Base-by-base conservation (phyloP, 2,888 invertebrate species). In the Stenchaetothrips biformis region DNA sequence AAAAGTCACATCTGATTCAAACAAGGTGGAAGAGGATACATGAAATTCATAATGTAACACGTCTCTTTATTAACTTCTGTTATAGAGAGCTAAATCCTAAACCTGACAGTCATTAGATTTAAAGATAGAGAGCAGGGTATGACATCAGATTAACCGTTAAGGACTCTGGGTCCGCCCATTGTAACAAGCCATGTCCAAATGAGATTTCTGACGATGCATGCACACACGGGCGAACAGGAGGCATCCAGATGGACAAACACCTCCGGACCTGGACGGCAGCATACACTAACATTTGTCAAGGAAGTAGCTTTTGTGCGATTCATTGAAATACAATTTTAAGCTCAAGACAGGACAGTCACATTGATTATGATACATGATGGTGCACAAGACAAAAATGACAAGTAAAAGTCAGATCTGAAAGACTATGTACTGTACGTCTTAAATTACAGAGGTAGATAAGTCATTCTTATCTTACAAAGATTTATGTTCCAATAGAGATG, bases 111-210 rank as follows among this genome's bases (percentile, higher is more conserved):
- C 11, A 25, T 25, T 25, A 7, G 67, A 21, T 74, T 74, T 74
- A 74, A 74, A 74, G 25, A 74, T 74, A 74, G 67, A 74, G 67
- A 74, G 67, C 67, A 74, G 13, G 18, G 18, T 53, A 37, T 4
- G 4, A 37, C 37, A 37, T 37, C 37, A 37, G 37, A 37, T 37
- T 37, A 37, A 37, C 37, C 37, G 2, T 37, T 37, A 2, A 37
- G 37, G 37, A 37, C 37, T 37, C 2, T 1, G 37, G 37, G 37
- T 37, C 37, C 37, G 37, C 37, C 37, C 37, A 37, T 37, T 37
- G 37, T 37, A 37, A 37, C 37, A 37, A 37, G 37, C 37, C 37
- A 37, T 4, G 37, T 37, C 37, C 37, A 37, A 37, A 37, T 37
- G 37, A 37, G 37, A 37, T 37, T 37, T 37, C 37, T 37, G 37